phyloP scores from a whole-genome alignment of 2,888 invertebrate genomes.

The Chalcosyrphus nemorum region DNA sequence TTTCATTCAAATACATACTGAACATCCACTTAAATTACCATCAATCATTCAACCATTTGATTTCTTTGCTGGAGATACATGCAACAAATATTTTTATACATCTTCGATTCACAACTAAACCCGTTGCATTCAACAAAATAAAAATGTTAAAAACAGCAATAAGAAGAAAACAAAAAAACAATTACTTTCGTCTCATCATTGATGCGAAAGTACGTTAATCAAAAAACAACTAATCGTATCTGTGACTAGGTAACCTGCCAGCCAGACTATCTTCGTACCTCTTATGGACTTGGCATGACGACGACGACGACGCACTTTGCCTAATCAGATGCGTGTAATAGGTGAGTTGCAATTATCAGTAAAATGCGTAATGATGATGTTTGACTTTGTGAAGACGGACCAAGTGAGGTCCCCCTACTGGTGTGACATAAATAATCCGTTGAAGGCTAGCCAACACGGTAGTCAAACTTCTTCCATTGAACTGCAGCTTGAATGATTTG shows the following conservation, averaged over 20 bases:
- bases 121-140: not conserved
- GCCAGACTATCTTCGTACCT: not conserved
- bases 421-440: constrained; percentile 56
- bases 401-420: constrained; percentile 11
- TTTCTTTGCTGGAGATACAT: constrained; percentile 19
- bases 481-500: constrained; percentile 47
- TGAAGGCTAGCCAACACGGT: constrained; percentile 38
- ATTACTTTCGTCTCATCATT: constrained; percentile 46
- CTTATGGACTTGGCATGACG: constrained; percentile 19
- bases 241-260: constrained; percentile 3
- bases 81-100: not conserved
- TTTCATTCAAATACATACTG: constrained; percentile 1
- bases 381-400: constrained; percentile 33
- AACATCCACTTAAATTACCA: constrained; percentile 49
- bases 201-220: constrained; percentile 36
- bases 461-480: constrained; percentile 33
- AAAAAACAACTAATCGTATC: not conserved
- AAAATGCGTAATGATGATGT: constrained; percentile 59
- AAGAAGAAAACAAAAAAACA: not conserved
- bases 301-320: constrained; percentile 16
- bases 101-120: constrained; percentile 32
- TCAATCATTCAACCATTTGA: constrained; percentile 35
- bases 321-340: constrained; percentile 43
- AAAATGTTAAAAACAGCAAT: no score
- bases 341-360: constrained; percentile 29